These are phyloP conservation scores for Dromius quadrimaculatus DNA, from an alignment of 2,888 invertebrate species.

Conservation along the genomic window DNA sequence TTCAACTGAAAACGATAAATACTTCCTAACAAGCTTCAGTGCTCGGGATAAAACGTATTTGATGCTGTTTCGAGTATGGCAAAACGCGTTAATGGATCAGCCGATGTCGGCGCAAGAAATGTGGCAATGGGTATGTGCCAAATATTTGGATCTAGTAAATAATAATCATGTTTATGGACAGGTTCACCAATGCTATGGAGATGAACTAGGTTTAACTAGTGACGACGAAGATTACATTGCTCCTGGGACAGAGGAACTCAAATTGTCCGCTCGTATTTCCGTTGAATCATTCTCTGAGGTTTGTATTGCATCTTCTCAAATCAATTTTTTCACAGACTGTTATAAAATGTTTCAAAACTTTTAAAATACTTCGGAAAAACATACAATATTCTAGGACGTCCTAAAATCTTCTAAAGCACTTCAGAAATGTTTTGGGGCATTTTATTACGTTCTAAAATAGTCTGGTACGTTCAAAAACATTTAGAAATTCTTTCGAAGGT, in stretches of 20 bases:
- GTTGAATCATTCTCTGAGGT: slow-evolving; percentile 69
- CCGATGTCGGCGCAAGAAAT: slow-evolving; percentile 85
- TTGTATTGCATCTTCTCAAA: no score
- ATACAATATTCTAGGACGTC: no score
- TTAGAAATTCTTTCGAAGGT: no score
- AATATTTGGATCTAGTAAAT: slow-evolving; percentile 18
- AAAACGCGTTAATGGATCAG: slow-evolving; percentile 93
- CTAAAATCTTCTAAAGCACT: no score
- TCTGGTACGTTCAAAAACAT: no score
- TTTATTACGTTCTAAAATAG: no score
- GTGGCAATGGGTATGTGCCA: slow-evolving; percentile 82
- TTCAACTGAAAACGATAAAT: slow-evolving; percentile 84
- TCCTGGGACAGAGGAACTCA: slow-evolving; percentile 70
- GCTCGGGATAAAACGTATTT: slow-evolving; percentile 94
- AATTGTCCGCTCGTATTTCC: slow-evolving; percentile 67
- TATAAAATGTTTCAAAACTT: no score
- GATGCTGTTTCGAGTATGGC: slow-evolving; percentile 96
- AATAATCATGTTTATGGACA: not conserved
- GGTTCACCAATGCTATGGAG: slow-evolving; percentile 94
- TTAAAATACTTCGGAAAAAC: no score
- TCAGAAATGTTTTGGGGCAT: no score
- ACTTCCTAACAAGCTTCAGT: slow-evolving; percentile 95
- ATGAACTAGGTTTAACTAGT: slow-evolving; percentile 91
- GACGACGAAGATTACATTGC: slow-evolving; percentile 90
- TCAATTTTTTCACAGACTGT: no score